Conservation (phyloP, 1,140 invertebrate genomes). For the Agrilus planipennis region DNA sequence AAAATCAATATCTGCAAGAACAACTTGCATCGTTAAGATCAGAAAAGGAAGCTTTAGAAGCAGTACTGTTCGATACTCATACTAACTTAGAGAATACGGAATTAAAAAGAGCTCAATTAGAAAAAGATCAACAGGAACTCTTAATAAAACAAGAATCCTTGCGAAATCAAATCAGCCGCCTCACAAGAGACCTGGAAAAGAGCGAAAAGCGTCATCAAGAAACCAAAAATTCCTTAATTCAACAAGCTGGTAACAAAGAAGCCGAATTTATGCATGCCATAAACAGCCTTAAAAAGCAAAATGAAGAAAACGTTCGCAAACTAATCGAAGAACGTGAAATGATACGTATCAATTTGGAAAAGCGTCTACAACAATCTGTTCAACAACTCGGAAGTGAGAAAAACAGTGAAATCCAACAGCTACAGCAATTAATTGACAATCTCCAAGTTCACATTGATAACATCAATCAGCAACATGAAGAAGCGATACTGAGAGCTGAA, state of each 20-base stretch:
- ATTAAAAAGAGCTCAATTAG: constrained; percentile 53
- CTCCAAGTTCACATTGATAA: constrained; percentile 63
- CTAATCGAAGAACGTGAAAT: constrained; percentile 70
- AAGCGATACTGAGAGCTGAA: constrained; percentile 67
- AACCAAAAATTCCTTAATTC: constrained; percentile 54
- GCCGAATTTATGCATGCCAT: constrained; percentile 64
- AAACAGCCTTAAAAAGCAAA: constrained; percentile 55
- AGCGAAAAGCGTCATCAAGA: constrained; percentile 62
- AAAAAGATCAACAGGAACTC: constrained; percentile 63
- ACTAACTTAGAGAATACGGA: constrained; percentile 64
- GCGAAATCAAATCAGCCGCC: constrained; percentile 52
- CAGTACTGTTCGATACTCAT: constrained; percentile 67
- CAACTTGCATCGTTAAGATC: constrained; percentile 57
- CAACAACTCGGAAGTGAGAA: constrained; percentile 60
- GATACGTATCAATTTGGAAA: constrained; percentile 56
- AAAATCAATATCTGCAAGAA: constrained; percentile 62
- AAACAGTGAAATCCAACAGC: constrained; percentile 56
- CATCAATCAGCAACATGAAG: constrained; percentile 70
- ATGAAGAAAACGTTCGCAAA: constrained; percentile 59
- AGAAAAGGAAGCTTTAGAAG: constrained; percentile 73
- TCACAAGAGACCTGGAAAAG: constrained; percentile 62
- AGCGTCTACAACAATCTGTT: constrained; percentile 57
- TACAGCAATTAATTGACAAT: constrained; percentile 60
- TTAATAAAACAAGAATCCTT: constrained; percentile 62
- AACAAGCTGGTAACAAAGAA: constrained; percentile 60